Evolutionary conservation across 2,888 invertebrate species (phyloP), one percentile per base, ranked within the genome.

Genomic region (Rhamnusium bicolor): DNA sequence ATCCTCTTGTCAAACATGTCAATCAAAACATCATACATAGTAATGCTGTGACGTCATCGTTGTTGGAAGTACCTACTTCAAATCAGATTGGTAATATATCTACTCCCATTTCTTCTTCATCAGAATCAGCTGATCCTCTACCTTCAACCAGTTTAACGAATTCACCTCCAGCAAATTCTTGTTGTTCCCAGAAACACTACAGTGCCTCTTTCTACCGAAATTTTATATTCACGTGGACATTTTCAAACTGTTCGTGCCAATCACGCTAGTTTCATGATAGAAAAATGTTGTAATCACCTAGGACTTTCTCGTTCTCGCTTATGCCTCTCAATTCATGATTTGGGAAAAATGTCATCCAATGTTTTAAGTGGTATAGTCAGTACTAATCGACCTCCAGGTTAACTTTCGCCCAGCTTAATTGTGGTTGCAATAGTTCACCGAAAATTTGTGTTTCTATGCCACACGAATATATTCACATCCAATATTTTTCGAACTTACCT

Each of bases 251-350:
- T 60, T 60, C 60, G 49, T 21, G 69, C 19, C 7, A 69, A 47
- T 49, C 69, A 60, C 24, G 56, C 69, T 21, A 69, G 47, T 69
- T 69, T 58, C 24, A 69, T 69, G 3, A 21, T 49, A 12, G 46
- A 61, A 14, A 69, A 51, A 27, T 69, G 69, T 49, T 61, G 60
- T 14, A 60, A 61, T 61, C 29, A 29, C 3, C 32, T 69, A 49
- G 69, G 69, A n/a, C 29, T 67, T 6, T 14, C 66, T 18, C 29
- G 54, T n/a, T 24, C 19, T 2, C 12, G 21, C 12, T 14, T 54
- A 29, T 14, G 54, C 7, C 8, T 66, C 12, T 54, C 66, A 0
- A 66, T 66, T 53, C 66, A 32, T 29, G 66, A 27, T 16, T 51
- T 66, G 24, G 54, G 40, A 12, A 5, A 14, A 47, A 47, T 49